Conservation (phyloP, 2,888 invertebrate genomes). For the Zele albiditarsus region DNA sequence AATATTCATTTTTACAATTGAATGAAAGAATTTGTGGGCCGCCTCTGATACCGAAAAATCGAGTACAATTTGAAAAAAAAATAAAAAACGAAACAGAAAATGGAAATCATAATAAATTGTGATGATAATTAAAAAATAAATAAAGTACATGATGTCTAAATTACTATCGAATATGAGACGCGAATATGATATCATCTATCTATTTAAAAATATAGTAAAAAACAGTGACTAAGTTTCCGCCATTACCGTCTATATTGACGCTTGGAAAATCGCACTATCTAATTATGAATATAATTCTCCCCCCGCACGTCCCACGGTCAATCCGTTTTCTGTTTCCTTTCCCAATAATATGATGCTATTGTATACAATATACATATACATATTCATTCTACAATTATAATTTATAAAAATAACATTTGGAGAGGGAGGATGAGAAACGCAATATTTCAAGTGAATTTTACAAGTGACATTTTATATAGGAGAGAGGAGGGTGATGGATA, state of each 20-base stretch:
- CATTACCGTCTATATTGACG: conserved; percentile 62
- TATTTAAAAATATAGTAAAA: conserved; percentile 67
- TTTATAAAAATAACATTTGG: conserved; percentile 70
- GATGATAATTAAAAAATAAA: conserved; percentile 66
- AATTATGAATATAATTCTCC: conserved; percentile 53
- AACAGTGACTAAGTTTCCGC: conserved; percentile 71
- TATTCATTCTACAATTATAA: conserved; percentile 58
- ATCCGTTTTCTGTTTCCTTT: conserved; percentile 4
- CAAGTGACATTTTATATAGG: conserved; percentile 48
- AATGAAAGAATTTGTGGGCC: not conserved
- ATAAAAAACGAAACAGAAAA: conserved; percentile 21
- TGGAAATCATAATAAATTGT: not conserved
- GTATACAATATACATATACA: conserved; percentile 63
- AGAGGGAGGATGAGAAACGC: conserved; percentile 59
- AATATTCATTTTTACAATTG: not conserved
- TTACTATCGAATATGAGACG: conserved; percentile 57
- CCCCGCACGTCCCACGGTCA: conserved; percentile 42
- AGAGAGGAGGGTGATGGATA: conserved; percentile 45
- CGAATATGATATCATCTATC: conserved; percentile 58
- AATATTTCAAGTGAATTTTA: conserved; percentile 61
- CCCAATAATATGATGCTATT: conserved; percentile 47
- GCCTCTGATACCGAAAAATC: not conserved
- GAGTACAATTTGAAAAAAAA: not conserved
- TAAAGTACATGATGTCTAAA: conserved; percentile 61
- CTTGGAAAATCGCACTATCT: conserved; percentile 64